Evolutionary conservation across 2,113 vertebrate species (phyloP).

Genomic region (Poicephalus gulielmi): DNA sequence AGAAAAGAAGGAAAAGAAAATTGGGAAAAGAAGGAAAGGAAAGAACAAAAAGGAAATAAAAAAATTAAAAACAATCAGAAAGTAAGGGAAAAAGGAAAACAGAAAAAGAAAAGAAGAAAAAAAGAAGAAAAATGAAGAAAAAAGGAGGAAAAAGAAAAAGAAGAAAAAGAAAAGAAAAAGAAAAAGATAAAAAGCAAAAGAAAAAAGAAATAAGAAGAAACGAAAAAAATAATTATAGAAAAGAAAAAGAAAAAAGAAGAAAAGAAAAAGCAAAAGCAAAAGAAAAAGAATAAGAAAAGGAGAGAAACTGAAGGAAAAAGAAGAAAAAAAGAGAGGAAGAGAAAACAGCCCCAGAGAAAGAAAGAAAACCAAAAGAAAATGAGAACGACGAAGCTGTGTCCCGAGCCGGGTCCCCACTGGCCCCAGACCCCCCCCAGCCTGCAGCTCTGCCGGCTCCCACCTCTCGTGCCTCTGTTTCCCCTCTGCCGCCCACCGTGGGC

Average conservation of each 20-base stretch:
- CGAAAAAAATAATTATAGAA: neutral
- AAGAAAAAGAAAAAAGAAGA: neutral
- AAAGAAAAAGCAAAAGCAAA: too few species aligned
- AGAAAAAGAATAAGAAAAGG: too few species aligned
- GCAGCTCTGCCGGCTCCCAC: neutral
- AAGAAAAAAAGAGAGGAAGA: neutral
- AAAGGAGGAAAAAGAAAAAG: neutral
- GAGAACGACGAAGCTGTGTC: neutral
- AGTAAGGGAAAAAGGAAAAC: too few species aligned
- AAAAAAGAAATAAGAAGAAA: neutral
- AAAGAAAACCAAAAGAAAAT: neutral
- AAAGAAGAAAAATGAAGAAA: too few species aligned
- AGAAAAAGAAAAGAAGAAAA: too few species aligned
- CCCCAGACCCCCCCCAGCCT: neutral
- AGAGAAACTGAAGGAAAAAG: too few species aligned
- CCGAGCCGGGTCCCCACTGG: neutral
- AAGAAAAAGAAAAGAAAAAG: accelerated
- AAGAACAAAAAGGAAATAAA: neutral
- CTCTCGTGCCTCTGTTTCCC: neutral
- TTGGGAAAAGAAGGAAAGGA: too few species aligned
- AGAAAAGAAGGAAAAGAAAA: accelerated
- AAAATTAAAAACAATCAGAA: neutral
- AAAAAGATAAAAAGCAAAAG: too few species aligned
- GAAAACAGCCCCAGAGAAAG: neutral
- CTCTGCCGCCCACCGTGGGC: neutral